phyloP scores from a whole-genome alignment of 2,797 vertebrate species.

The Eidolon dupreanum region DNA sequence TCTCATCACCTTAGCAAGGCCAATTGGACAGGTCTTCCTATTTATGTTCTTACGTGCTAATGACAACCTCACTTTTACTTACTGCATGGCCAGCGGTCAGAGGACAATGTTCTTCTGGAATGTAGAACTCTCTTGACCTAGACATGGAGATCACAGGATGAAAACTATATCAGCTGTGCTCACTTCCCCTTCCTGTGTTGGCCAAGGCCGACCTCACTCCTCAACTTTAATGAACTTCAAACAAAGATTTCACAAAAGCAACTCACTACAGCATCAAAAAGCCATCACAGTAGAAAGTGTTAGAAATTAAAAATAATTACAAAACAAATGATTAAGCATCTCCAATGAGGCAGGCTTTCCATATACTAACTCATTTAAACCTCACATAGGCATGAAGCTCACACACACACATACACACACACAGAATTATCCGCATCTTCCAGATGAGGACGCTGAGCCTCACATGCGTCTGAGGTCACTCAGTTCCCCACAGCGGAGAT shows the following conservation, averaged over 20 bases:
- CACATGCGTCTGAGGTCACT: not conserved
- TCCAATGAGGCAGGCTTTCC: not conserved
- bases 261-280: not conserved
- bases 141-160: not conserved
- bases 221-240: not conserved
- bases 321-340: not conserved
- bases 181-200: fast-evolving
- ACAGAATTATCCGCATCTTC: no score
- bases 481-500: fast-evolving
- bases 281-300: not conserved
- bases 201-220: not conserved
- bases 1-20: no score
- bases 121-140: not conserved
- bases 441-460: not conserved
- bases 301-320: not conserved
- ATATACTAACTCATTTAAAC: no score
- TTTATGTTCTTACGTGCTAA: fast-evolving
- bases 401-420: fast-evolving
- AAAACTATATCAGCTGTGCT: fast-evolving
- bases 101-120: fast-evolving
- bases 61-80: not conserved
- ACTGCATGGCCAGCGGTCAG: fast-evolving
- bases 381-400: not conserved
- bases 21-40: not conserved
- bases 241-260: not conserved